Conservation (phyloP, 1,140 invertebrate species). For the Leptinotarsa texana region DNA sequence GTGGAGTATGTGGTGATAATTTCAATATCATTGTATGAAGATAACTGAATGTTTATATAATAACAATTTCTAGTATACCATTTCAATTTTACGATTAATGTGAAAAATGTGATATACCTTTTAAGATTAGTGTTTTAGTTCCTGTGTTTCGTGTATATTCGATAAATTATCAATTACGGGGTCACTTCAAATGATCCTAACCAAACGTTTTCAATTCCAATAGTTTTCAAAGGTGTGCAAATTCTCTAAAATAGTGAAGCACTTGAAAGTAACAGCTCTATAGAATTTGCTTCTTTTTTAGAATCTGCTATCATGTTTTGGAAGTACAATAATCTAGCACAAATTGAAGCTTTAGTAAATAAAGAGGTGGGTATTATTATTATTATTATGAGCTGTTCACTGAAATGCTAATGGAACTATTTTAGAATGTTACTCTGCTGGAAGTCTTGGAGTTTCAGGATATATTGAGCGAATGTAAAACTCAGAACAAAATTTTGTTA, state of each 20-base stretch:
- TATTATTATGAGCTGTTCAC: background rate
- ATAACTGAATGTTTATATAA: conserved; percentile 31
- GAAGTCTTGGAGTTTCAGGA: conserved; percentile 93
- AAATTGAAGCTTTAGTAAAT: conserved; percentile 74
- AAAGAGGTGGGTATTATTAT: conserved; percentile 66
- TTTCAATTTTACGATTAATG: conserved; percentile 35
- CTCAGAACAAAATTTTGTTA: conserved; percentile 87
- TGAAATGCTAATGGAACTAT: conserved; percentile 26
- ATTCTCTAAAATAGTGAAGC: conserved; percentile 9
- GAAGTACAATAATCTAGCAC: conserved; percentile 74
- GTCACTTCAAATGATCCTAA: conserved; percentile 55
- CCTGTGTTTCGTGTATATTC: conserved; percentile 39
- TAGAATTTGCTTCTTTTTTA: background rate
- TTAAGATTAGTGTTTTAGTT: conserved; percentile 38
- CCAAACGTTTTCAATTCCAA: conserved; percentile 45
- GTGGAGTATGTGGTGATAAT: conserved; percentile 47
- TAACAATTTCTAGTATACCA: conserved; percentile 25
- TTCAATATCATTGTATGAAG: conserved; percentile 29
- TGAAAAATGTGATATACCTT: conserved; percentile 51
- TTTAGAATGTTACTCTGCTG: conserved; percentile 84
- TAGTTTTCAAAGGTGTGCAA: conserved; percentile 40
- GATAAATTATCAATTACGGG: conserved; percentile 40
- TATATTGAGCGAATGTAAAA: conserved; percentile 93
- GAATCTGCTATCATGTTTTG: conserved; percentile 72
- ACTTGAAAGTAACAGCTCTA: conserved; percentile 10